phyloP scores from a whole-genome alignment of 1,140 invertebrate genomes.

The Aphidius gifuensis region DNA sequence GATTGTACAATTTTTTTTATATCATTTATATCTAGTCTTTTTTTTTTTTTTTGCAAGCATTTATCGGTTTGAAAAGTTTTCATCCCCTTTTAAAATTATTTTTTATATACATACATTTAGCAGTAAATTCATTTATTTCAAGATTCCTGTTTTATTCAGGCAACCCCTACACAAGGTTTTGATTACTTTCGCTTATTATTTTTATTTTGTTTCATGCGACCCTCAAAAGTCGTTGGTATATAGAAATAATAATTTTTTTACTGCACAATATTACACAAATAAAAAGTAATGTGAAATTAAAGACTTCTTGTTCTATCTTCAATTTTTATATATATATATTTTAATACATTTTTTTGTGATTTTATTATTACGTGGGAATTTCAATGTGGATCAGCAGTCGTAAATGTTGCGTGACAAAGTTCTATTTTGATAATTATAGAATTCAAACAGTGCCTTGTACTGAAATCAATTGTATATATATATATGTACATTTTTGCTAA shows the following conservation, averaged over 20 bases:
- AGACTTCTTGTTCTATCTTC: no score
- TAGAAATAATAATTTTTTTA: no score
- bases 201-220: background rate
- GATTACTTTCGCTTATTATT: background rate
- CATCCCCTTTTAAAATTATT: constrained; percentile 9
- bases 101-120: background rate
- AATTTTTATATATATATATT: no score
- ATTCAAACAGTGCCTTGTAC: background rate
- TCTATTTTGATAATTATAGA: constrained; percentile 16
- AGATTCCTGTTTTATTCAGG: background rate
- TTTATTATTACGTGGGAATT: no score
- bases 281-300: no score
- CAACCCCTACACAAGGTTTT: no score
- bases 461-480: no score
- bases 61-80: constrained; percentile 14
- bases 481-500: no score
- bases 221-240: no score
- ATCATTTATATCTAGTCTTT: background rate
- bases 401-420: constrained; percentile 24
- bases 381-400: background rate
- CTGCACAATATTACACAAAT: no score
- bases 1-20: constrained; percentile 14
- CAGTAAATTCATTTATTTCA: constrained; percentile 10
- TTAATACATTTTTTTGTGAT: no score
- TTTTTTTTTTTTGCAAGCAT: constrained; percentile 2